A percentile compares a stretch with the other conserved stretches of the same genome.
Evolutionary conservation across 2,113 vertebrate species (phyloP).

Genomic region (Potamarius usumacintae): DNA sequence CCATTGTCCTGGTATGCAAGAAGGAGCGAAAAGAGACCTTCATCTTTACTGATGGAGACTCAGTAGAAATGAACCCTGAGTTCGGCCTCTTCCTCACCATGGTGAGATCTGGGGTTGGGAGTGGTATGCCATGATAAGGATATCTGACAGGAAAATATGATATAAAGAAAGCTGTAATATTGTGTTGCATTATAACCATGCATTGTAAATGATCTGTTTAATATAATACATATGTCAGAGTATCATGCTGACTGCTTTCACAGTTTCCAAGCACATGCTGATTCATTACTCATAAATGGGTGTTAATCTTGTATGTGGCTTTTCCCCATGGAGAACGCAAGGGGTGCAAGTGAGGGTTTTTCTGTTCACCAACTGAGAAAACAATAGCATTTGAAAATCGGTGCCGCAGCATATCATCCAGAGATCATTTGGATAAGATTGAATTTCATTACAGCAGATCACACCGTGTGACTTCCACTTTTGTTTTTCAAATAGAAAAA

Average conservation of each 20-base stretch:
- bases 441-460: background rate
- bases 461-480: background rate
- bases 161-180: background rate
- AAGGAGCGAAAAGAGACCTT: conserved; percentile 88
- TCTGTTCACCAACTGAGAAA: background rate
- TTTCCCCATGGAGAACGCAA: background rate
- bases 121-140: background rate
- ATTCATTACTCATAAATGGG: conserved; percentile 55
- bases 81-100: conserved; percentile 97
- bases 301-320: conserved; percentile 33
- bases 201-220: background rate
- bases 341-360: background rate
- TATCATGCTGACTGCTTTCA: conserved; percentile 18
- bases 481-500: too few species aligned
- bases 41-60: conserved; percentile 92
- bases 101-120: conserved; percentile 68
- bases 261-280: conserved; percentile 26
- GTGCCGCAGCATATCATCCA: background rate
- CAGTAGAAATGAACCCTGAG: conserved; percentile 91
- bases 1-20: conserved; percentile 90
- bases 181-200: background rate
- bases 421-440: background rate
- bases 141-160: background rate
- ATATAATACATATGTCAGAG: conserved; percentile 13
- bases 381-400: background rate